Base-by-base conservation (phyloP, 2,888 invertebrate species). In the Agrochola litura region DNA sequence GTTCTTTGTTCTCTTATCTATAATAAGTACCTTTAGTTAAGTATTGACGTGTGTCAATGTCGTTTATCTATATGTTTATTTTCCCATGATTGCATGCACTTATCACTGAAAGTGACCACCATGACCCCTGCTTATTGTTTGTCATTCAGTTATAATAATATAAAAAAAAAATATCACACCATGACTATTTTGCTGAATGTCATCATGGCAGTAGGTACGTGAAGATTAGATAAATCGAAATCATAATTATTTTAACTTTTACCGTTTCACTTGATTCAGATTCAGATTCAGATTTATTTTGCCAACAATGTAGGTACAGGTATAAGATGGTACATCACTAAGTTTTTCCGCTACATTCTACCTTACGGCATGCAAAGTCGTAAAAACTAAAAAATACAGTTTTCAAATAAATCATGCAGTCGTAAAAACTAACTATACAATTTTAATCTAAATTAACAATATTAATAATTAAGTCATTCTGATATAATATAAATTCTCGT, bases 11-110 rank as follows among this genome's bases (percentile, higher is more conserved):
- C 16, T n/a, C 6, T 61, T 54, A 63, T 25, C n/a, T 30, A 5
- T 60, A 30, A 12, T 60, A 25, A 10, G 30, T 63, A 41, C 37
- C 22, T 75, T 16, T 58, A 74, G n/a, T 71, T 46, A 9, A 43
- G 1, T 25, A 14, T 52, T 76, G 49, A 60, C 25, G 25, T 63
- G 6, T 41, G 30, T 54, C 5, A 12, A n/a, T 54, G 43, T 76
- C 43, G 37, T 77, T 49, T 49, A 41, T 37, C 37, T 25, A 30
- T 41, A 25, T 43, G 22, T 76, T 43, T 63, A 81, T 73, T 79
- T 73, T 46, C 67, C 74, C 81, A 73, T 81, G 30, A 81, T 79
- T 67, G n/a, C 66, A 67, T n/a, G 9, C 41, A 22, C 41, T 74
- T 81, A 74, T 56, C 61, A n/a, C 14, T 37, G 3, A 22, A 52